These are phyloP conservation scores for Scaptomyza cyrtandrae DNA, from an alignment of 2,888 invertebrate genomes.

Conservation along the genomic window DNA sequence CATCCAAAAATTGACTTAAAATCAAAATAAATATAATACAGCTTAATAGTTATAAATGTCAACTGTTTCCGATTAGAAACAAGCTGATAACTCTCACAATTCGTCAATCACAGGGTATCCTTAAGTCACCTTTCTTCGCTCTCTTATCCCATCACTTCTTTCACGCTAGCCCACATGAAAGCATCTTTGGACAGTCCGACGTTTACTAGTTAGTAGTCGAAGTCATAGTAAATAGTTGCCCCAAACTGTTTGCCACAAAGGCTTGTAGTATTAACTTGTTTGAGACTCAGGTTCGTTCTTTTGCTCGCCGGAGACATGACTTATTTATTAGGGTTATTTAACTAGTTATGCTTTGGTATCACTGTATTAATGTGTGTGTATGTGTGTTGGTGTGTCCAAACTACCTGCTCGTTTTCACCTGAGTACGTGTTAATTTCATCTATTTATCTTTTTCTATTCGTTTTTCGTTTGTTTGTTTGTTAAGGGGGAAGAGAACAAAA, in stretches of 20 bases:
- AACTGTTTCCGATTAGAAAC: too few relatives aligned
- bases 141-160: not conserved
- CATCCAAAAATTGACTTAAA: too few relatives aligned
- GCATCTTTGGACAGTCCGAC: slow-evolving; percentile 36
- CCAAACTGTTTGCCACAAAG: slow-evolving; percentile 8
- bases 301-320: slow-evolving; percentile 53
- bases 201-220: slow-evolving; percentile 1
- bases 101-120: slow-evolving; percentile 1
- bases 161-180: slow-evolving; percentile 24
- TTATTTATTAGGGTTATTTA: slow-evolving; percentile 79
- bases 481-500: slow-evolving; percentile 21
- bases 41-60: too few relatives aligned
- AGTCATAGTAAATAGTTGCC: slow-evolving; percentile 6
- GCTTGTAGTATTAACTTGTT: slow-evolving; percentile 42
- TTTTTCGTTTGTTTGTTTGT: slow-evolving; percentile 32
- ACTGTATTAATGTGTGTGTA: slow-evolving; percentile 16
- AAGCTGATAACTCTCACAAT: too few relatives aligned
- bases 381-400: slow-evolving; percentile 52
- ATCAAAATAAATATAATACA: too few relatives aligned
- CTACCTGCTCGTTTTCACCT: slow-evolving; percentile 76
- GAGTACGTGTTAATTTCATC: slow-evolving; percentile 77
- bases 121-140: not conserved
- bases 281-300: slow-evolving; percentile 27
- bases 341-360: slow-evolving; percentile 21
- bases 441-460: slow-evolving; percentile 54